Conservation (phyloP, 2,888 invertebrate species). For the Drymonia ruficornis region DNA sequence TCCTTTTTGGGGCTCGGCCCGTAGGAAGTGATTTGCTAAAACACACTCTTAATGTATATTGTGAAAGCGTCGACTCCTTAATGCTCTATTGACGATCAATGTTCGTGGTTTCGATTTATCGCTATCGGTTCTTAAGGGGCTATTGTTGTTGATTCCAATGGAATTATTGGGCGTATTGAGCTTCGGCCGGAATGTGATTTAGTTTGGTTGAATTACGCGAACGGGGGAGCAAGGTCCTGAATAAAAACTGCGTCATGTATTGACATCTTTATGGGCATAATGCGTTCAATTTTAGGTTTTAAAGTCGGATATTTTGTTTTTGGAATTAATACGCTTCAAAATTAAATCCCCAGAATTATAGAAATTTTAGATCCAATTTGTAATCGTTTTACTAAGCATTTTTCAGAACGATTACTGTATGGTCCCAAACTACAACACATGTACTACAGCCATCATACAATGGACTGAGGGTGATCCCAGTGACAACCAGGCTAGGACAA, state of each 20-base stretch:
- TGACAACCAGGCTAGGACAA: too few relatives aligned
- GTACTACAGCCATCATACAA: too few relatives aligned
- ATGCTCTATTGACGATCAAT: constrained; percentile 78
- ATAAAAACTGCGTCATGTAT: constrained; percentile 27
- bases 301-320: too few relatives aligned
- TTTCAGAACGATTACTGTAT: too few relatives aligned
- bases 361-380: too few relatives aligned
- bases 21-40: constrained; percentile 83
- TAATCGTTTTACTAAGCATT: too few relatives aligned
- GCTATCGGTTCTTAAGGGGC: constrained; percentile 71
- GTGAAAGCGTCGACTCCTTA: constrained; percentile 75
- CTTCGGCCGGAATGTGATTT: constrained; percentile 55
- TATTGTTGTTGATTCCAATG: constrained; percentile 70
- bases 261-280: constrained; percentile 18
- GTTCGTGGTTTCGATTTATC: constrained; percentile 74
- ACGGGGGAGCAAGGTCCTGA: constrained; percentile 27
- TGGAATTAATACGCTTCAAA: too few relatives aligned
- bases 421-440: too few relatives aligned
- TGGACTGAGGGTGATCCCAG: too few relatives aligned
- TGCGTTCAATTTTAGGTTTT: constrained; percentile 1
- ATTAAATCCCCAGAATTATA: too few relatives aligned
- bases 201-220: constrained; percentile 54
- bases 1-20: constrained; percentile 59
- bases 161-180: constrained; percentile 69
- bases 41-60: constrained; percentile 81